phyloP scores from a whole-genome alignment of 1,140 invertebrate genomes.

The Oryctes rhinoceros region DNA sequence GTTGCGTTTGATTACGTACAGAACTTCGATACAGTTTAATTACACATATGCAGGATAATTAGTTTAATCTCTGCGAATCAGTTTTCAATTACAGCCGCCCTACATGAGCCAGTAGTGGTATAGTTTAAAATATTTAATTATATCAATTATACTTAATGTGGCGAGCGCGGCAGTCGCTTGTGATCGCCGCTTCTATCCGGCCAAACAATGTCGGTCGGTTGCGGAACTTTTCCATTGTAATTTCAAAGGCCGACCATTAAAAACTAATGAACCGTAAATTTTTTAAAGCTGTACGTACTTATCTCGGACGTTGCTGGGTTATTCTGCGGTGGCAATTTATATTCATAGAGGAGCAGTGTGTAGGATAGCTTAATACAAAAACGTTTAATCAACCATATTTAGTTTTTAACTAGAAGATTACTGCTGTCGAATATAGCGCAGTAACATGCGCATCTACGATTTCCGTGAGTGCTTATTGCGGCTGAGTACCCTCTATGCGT shows the following conservation, averaged over 20 bases:
- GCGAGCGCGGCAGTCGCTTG: background rate
- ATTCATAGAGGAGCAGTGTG: conserved; percentile 4
- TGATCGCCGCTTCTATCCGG: background rate
- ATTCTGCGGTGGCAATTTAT: background rate
- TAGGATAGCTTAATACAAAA: background rate
- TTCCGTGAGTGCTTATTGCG: too few relatives aligned
- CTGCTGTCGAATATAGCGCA: too few relatives aligned
- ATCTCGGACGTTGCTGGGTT: background rate
- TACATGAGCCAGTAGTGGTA: background rate
- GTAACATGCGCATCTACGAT: too few relatives aligned
- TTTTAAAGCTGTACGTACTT: background rate
- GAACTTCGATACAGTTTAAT: conserved; percentile 18
- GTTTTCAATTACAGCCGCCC: conserved; percentile 11
- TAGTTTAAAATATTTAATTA: conserved; percentile 33
- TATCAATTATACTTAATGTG: conserved; percentile 1
- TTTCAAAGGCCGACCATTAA: conserved; percentile 12
- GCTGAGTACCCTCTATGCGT: too few relatives aligned
- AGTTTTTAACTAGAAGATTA: background rate
- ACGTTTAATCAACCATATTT: background rate
- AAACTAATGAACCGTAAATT: conserved; percentile 17
- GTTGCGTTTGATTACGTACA: background rate
- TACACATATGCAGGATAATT: background rate
- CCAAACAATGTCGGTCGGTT: background rate
- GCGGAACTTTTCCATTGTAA: conserved; percentile 15
- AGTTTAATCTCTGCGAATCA: conserved; percentile 17